A percentile compares a stretch with the other conserved stretches of the same genome.
Evolutionary conservation across 1,140 invertebrate genomes (phyloP).

Genomic region (Drosophila repleta): DNA sequence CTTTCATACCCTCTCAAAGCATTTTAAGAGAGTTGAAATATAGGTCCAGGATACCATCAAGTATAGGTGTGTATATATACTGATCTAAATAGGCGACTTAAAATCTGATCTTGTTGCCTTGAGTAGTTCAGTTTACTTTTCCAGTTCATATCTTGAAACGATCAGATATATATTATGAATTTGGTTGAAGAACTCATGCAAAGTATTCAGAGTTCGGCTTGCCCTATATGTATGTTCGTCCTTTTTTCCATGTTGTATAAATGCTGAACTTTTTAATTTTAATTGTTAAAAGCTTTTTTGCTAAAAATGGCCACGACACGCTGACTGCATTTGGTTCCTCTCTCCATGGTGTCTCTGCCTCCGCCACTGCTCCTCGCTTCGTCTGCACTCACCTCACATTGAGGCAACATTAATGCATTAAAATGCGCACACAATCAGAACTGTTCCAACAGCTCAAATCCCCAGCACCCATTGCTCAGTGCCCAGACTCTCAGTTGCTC

Average conservation of each 20-base stretch:
- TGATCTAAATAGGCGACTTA: neutral
- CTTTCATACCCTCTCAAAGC: neutral
- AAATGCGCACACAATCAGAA: conserved; percentile 57
- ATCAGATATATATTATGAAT: too few relatives aligned
- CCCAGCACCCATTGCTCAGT: conserved; percentile 19
- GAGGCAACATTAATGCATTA: conserved; percentile 77
- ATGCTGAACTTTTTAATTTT: conserved; percentile 83
- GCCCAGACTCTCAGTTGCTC: neutral
- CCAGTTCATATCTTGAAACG: neutral
- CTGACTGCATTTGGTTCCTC: conserved; percentile 27
- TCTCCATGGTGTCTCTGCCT: neutral
- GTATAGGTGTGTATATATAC: neutral
- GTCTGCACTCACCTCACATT: conserved; percentile 49
- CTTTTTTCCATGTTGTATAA: conserved; percentile 51
- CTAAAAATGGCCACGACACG: conserved; percentile 44
- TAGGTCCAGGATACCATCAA: too few relatives aligned
- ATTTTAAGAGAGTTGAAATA: neutral
- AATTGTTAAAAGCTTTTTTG: conserved; percentile 83
- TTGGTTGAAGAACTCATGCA: too few relatives aligned
- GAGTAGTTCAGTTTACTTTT: too few relatives aligned
- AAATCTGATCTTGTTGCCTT: too few relatives aligned
- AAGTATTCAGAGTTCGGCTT: neutral
- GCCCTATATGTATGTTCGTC: neutral
- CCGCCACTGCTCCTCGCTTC: neutral
- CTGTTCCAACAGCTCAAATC: conserved; percentile 24